Evolutionary conservation across 2,797 vertebrate genomes (phyloP), one percentile per base, ranked within the genome.

Genomic region (Glossophaga mutica): DNA sequence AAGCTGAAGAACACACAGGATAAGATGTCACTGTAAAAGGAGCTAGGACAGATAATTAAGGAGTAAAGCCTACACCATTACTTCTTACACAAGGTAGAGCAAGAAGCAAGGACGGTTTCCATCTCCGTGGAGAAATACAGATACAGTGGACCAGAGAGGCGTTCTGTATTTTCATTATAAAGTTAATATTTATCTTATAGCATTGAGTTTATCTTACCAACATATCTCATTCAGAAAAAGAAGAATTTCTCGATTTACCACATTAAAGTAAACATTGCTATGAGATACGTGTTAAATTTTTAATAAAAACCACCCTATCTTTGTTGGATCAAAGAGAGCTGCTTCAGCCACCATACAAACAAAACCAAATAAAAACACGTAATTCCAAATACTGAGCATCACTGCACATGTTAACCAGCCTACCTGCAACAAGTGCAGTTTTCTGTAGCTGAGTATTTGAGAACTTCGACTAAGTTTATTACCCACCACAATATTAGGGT

Each of bases 171-270:
- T 97, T 97, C 97, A 97, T 97, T 97, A 97, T 83, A 96, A 98
- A 98, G 97, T 97, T 98, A 97, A 97, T 98, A 97, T 98, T 98
- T 97, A 96, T 96, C 96, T 97, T 97, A 83, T 84, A 96, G 91
- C 94, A 91, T 37, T 93, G 96, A 96, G 97, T 95, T 97, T 97
- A 98, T 98, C 97, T 97, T 97, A 90, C 94, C 90, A 97, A 96
- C 91, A 96, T 73, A 97, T 97, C 97, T 96, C 93, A 94, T 96
- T 96, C 94, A 96, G 93, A 97, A 97, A 96, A 96, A 79, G 76
- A 95, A 96, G 93, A 96, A 97, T 97, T 97, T 95, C 94, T 97
- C 96, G 96, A 97, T 97, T 98, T 97, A 94, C 96, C 87, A 93
- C 95, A 94, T 96, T 95, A 97, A 98, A 97, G 96, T 96, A 98